These are phyloP conservation scores for Ispidina lecontei DNA, from an alignment of 2,797 vertebrate species.

Conservation along the genomic window DNA sequence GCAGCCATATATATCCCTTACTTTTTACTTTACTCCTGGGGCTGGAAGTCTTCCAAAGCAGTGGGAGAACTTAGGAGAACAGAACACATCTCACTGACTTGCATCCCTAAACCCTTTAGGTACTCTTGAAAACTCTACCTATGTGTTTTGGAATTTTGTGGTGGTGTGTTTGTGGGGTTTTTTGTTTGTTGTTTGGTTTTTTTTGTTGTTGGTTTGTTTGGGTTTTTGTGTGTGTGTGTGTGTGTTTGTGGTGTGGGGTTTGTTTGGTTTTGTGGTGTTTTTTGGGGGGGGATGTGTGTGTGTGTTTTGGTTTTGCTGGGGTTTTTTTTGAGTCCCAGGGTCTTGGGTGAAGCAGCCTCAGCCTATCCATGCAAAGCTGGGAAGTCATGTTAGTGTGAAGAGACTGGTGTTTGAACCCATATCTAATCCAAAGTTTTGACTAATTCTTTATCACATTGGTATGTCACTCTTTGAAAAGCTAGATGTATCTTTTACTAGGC, in stretches of 20 bases:
- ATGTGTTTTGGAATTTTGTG: neutral
- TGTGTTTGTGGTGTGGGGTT: no score
- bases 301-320: no score
- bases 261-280: rapidly evolving
- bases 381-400: neutral
- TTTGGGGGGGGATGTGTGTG: no score
- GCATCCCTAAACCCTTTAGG: neutral
- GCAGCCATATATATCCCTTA: neutral
- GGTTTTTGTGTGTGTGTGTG: no score
- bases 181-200: no score
- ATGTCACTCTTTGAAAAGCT: neutral
- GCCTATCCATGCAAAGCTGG: neutral
- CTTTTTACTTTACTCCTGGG: neutral
- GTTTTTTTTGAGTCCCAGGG: neutral
- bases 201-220: no score
- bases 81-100: neutral
- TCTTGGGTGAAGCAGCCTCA: neutral
- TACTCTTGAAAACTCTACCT: neutral
- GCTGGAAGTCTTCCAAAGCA: neutral
- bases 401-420: neutral
- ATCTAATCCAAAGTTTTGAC: neutral
- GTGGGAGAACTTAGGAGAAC: neutral
- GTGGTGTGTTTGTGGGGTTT: rapidly evolving
- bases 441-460: neutral
- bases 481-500: neutral